Base-by-base conservation (phyloP, 2,113 vertebrate species). In the Gobio gobio region DNA sequence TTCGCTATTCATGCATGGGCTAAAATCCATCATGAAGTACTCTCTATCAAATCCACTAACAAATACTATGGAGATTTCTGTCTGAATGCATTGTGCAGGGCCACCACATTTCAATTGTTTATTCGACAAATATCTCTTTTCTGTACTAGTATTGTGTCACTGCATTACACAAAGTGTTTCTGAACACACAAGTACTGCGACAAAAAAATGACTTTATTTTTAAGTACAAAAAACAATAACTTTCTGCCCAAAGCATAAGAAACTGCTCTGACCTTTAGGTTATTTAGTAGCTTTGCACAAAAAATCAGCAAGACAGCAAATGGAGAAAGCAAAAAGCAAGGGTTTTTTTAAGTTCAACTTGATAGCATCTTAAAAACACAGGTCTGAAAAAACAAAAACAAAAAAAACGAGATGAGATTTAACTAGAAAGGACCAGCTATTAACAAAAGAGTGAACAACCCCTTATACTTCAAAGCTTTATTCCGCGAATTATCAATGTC, bases 11-110 rank as follows among this genome's bases (percentile, higher is more conserved):
- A 59, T 29, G 10, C 29, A n/a, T 79, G 58, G 5, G 45, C 47
- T 68, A 12, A 43, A 74, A 70, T 56, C n/a, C 45, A n/a, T 47
- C n/a, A 47, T 79, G 22, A 78, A 77, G n/a, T 40, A 10, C 29
- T 47, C 33, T 59, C 72, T 83, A 45, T 86, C 56, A 79, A 75
- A 64, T 13, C 87, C 84, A 75, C 68, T 86, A 80, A 51, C 80
- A 88, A 88, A 86, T 68, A n/a, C 10, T 24, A 83, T 86, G 80
- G 29, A 88, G 80, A 83, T 51, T 68, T 51, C 43, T 85, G 40
- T 59, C 63, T 75, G 20, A 76, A 81, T 43, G 80, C 77, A 78
- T 8, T 49, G 29, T 59, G 64, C 79, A 58, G 43, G 43, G 74
- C 54, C 75, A 29, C 45, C 59, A 14, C 14, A 47, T 82, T 82